Conservation (phyloP, 2,888 invertebrate genomes). For the Lampropteryx suffumata region DNA sequence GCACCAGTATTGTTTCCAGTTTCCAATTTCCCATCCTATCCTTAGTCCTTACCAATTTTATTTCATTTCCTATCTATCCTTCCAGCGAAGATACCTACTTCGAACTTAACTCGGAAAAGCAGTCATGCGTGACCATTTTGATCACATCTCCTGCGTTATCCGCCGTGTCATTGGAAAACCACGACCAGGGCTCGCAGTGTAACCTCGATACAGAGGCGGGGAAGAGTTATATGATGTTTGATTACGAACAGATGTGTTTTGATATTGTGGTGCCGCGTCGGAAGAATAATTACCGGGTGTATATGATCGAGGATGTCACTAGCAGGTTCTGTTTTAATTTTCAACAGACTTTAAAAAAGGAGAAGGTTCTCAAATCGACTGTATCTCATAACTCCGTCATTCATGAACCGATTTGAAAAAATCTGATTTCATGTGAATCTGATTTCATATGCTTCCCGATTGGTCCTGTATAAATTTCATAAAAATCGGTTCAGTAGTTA, state of each 20-base stretch:
- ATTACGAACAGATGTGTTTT: slow-evolving; percentile 54
- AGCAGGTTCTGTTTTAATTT: slow-evolving; percentile 54
- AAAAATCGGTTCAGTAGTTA: no score
- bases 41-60: background rate
- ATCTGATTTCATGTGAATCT: no score
- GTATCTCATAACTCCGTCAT: no score
- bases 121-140: slow-evolving; percentile 45
- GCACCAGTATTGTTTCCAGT: no score
- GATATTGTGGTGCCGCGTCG: slow-evolving; percentile 53
- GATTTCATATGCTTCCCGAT: no score
- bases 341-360: no score
- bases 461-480: no score
- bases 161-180: slow-evolving; percentile 40
- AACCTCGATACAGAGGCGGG: slow-evolving; percentile 61
- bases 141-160: slow-evolving; percentile 40
- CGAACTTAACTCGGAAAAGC: slow-evolving; percentile 45
- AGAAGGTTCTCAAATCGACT: no score
- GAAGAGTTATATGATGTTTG: slow-evolving; percentile 68
- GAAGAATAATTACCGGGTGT: slow-evolving; percentile 47
- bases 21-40: no score
- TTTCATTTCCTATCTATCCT: slow-evolving; percentile 24
- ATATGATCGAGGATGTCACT: slow-evolving; percentile 68
- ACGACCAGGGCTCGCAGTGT: slow-evolving; percentile 63
- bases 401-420: no score
- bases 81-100: slow-evolving; percentile 56